These are phyloP conservation scores for Ditula angustiorana DNA, from an alignment of 2,888 invertebrate genomes.

Conservation along the genomic window DNA sequence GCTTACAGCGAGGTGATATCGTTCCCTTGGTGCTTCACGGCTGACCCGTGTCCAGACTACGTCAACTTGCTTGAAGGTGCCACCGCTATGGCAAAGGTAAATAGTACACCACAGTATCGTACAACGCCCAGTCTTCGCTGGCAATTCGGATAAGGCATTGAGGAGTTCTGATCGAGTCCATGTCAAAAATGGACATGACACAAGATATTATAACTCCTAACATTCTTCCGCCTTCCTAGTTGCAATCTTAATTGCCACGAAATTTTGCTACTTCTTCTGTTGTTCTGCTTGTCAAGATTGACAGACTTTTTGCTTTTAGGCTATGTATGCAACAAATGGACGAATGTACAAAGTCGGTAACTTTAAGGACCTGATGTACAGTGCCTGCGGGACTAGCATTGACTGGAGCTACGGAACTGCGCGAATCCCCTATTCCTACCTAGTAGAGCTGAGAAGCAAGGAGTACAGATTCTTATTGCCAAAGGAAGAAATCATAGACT, in stretches of 20 bases:
- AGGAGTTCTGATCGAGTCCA: background rate
- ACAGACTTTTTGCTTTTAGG: constrained; percentile 58
- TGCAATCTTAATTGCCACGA: background rate
- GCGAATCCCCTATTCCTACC: constrained; percentile 74
- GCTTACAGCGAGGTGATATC: constrained; percentile 74
- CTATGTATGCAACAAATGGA: constrained; percentile 71
- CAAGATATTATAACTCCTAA: too few species aligned
- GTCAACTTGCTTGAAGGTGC: constrained; percentile 75
- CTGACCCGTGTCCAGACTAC: constrained; percentile 75
- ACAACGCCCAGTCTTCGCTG: background rate
- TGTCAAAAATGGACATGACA: background rate
- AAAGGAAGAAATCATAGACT: constrained; percentile 67
- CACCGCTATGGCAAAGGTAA: constrained; percentile 75
- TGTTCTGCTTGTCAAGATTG: background rate
- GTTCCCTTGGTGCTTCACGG: constrained; percentile 76
- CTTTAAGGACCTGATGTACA: constrained; percentile 78
- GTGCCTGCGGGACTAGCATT: constrained; percentile 75
- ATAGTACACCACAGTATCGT: background rate
- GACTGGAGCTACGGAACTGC: constrained; percentile 81
- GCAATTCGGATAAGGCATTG: background rate
- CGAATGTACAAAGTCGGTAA: constrained; percentile 79
- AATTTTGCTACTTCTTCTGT: background rate
- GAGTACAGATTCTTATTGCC: constrained; percentile 68
- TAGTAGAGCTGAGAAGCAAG: constrained; percentile 73
- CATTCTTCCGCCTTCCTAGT: background rate